These are phyloP conservation scores for Eciton burchellii DNA, from an alignment of 1,140 invertebrate species.

Conservation along the genomic window DNA sequence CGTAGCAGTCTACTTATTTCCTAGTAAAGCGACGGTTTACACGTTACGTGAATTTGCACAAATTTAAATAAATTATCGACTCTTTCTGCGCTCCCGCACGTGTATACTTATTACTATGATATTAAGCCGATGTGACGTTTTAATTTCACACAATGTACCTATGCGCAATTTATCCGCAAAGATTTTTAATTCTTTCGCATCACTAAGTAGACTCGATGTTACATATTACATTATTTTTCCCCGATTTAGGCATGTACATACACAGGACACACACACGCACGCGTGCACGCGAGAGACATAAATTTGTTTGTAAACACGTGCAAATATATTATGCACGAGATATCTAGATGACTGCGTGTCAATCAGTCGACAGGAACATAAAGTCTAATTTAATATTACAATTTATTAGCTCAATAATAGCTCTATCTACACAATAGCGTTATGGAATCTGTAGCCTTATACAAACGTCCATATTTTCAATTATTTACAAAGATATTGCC, in stretches of 20 bases:
- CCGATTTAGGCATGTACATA: constrained; percentile 45
- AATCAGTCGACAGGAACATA: constrained; percentile 83
- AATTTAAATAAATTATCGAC: constrained; percentile 75
- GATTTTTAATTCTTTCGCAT: constrained; percentile 34
- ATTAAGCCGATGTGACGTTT: constrained; percentile 42
- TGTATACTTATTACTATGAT: constrained; percentile 63
- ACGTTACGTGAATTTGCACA: constrained; percentile 77
- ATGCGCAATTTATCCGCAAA: constrained; percentile 4
- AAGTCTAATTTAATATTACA: constrained; percentile 76
- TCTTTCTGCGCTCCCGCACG: constrained; percentile 60
- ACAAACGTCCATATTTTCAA: constrained; percentile 40
- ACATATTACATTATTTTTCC: constrained; percentile 40
- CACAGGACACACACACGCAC: constrained; percentile 45
- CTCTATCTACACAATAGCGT: constrained; percentile 73
- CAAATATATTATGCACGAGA: constrained; percentile 82
- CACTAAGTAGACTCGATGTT: constrained; percentile 63
- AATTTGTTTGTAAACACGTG: constrained; percentile 57
- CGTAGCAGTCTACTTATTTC: constrained; percentile 78
- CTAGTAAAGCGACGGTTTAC: constrained; percentile 80
- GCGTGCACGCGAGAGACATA: too few species aligned
- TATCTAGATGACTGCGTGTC: constrained; percentile 78
- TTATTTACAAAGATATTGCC: constrained; percentile 71
- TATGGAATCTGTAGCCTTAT: constrained; percentile 46
- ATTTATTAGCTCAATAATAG: constrained; percentile 74
- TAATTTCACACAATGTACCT: constrained; percentile 24